Evolutionary conservation across 2,113 vertebrate genomes (phyloP).

Genomic region (Sylvietta virens): DNA sequence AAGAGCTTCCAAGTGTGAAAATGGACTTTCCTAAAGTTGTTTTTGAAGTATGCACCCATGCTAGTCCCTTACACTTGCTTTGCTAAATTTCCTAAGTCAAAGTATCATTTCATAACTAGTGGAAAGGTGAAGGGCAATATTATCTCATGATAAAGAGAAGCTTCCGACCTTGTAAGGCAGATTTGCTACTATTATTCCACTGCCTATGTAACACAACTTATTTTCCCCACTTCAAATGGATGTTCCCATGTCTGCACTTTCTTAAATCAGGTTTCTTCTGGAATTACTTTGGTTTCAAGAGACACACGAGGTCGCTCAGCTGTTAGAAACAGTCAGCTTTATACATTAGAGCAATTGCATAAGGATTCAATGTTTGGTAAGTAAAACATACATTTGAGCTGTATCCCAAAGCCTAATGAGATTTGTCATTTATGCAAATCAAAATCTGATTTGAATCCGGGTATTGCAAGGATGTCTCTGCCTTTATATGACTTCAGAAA

Average conservation of each 20-base stretch:
- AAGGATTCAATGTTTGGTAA: constrained; percentile 30
- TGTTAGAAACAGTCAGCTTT: constrained; percentile 68
- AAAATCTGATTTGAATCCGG: not conserved
- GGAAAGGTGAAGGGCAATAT: not conserved
- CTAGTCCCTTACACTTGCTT: not conserved
- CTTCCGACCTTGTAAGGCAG: not conserved
- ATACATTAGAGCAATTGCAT: not conserved
- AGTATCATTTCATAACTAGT: not conserved
- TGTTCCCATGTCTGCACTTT: not conserved
- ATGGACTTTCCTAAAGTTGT: not conserved
- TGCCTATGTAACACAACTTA: not conserved
- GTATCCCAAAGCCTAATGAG: not conserved
- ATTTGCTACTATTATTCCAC: not conserved
- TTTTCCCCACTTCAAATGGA: not conserved
- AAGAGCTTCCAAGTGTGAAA: not conserved
- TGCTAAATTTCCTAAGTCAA: not conserved
- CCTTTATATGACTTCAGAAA: not conserved
- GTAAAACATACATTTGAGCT: not conserved
- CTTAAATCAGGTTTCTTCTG: constrained; percentile 37
- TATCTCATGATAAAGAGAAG: not conserved
- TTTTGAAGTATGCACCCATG: not conserved
- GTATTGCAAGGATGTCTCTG: not conserved
- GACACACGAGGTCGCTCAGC: constrained; percentile 70
- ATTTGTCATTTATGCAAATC: not conserved
- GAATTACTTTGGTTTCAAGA: constrained; percentile 47